phyloP scores from a whole-genome alignment of 2,888 invertebrate genomes.

The Blastobasis adustella region DNA sequence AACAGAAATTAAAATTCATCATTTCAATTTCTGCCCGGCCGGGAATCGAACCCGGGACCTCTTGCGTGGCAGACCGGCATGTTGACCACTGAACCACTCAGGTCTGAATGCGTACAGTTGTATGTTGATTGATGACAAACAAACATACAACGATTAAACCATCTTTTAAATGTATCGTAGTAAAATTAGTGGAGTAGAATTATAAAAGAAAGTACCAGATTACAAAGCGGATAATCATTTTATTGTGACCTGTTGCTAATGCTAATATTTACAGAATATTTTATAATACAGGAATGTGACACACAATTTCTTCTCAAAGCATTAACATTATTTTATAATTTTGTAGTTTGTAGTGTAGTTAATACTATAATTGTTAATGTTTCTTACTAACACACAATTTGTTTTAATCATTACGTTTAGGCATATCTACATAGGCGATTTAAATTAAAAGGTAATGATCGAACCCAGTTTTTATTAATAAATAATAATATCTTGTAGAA shows the following conservation, averaged over 20 bases:
- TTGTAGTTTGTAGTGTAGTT: neutral
- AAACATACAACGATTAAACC: too few relatives aligned
- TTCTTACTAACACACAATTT: neutral
- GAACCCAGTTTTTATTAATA: too few relatives aligned
- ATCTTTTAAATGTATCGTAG: neutral
- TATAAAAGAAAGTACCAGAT: conserved; percentile 17
- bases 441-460: too few relatives aligned
- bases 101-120: too few relatives aligned
- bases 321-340: neutral
- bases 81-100: too few relatives aligned
- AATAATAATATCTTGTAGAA: too few relatives aligned
- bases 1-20: too few relatives aligned
- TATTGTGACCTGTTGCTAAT: conserved; percentile 64
- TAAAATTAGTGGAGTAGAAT: neutral
- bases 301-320: conserved; percentile 8
- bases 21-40: too few relatives aligned
- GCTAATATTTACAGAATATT: conserved; percentile 57
- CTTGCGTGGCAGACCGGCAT: too few relatives aligned
- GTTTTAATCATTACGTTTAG: neutral
- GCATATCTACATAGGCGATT: neutral
- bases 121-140: too few relatives aligned
- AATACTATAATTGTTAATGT: neutral
- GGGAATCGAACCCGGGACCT: too few relatives aligned
- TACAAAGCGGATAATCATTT: conserved; percentile 44
- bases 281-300: conserved; percentile 59